Percentiles rank a stretch among this genome's conserved stretches.
phyloP scores from a whole-genome alignment of 2,797 vertebrate species.

The Onychomys leucogaster region DNA sequence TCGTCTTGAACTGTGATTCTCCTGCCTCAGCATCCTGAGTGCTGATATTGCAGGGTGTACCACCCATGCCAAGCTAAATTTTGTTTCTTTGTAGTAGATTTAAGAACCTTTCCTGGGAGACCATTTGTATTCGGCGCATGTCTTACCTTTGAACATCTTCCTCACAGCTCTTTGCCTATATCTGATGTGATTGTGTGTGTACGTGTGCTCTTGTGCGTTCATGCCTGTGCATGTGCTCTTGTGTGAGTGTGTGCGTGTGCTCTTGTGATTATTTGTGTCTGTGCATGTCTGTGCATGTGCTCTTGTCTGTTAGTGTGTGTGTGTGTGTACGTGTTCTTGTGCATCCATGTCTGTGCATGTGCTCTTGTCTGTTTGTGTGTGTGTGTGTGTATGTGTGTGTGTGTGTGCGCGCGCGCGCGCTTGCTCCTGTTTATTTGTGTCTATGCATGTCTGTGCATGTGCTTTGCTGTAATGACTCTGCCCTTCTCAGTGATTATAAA shows the following conservation, averaged over 20 bases:
- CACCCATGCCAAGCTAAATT: not conserved
- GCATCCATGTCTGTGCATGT: too few species aligned
- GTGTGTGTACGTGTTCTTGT: too few species aligned
- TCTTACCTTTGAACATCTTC: not conserved
- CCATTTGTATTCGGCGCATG: not conserved
- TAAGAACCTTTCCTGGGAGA: not conserved
- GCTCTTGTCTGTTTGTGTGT: not conserved
- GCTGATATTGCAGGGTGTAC: too few species aligned
- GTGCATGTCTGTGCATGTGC: too few species aligned
- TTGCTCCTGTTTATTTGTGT: too few species aligned
- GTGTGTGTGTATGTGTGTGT: not conserved
- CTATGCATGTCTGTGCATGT: too few species aligned
- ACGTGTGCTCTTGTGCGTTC: not conserved
- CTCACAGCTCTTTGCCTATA: slow-evolving; percentile 2
- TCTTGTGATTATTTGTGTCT: too few species aligned
- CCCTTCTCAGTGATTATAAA: not conserved
- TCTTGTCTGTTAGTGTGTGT: too few species aligned
- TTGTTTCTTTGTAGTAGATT: slow-evolving; percentile 27
- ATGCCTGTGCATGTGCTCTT: not conserved
- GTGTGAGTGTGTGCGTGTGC: too few species aligned
- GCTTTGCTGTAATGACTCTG: not conserved
- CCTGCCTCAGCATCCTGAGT: not conserved
- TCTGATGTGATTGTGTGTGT: not conserved
- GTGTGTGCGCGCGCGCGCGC: not conserved
- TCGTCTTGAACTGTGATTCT: not conserved